Conservation (phyloP, 1,140 invertebrate genomes). For the Pemphigus obesinymphae region DNA sequence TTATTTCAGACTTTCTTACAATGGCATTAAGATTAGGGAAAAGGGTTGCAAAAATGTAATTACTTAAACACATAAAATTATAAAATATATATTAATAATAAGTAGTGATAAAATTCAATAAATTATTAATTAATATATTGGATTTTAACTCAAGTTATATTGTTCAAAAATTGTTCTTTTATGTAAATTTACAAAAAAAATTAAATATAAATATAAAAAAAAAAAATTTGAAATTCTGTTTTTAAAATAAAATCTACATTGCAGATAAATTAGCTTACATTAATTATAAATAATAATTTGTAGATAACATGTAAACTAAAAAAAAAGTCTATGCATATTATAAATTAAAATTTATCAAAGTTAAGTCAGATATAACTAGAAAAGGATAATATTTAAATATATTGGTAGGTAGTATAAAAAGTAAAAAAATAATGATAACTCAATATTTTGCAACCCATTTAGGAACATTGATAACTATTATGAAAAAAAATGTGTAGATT, state of each 20-base stretch:
- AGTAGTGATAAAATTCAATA: too few relatives aligned
- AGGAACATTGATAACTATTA: slow-evolving; percentile 17
- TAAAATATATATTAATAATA: background rate
- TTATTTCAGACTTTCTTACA: slow-evolving; percentile 9
- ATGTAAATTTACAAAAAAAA: too few relatives aligned
- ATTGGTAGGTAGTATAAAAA: background rate
- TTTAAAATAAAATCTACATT: too few relatives aligned
- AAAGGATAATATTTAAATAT: background rate
- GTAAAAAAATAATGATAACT: background rate
- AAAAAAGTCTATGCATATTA: background rate
- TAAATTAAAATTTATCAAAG: background rate
- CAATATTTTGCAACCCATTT: slow-evolving; percentile 20
- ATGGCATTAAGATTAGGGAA: slow-evolving; percentile 9
- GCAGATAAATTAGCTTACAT: background rate
- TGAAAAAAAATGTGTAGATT: background rate
- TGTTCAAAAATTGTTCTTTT: background rate
- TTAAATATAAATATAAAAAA: too few relatives aligned
- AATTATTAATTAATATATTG: background rate
- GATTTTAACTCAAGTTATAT: background rate
- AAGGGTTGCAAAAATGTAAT: background rate
- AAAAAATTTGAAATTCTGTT: too few relatives aligned
- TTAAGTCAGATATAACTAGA: background rate
- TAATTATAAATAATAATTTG: background rate
- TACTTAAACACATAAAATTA: background rate
- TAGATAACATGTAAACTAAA: background rate